Evolutionary conservation across 2,888 invertebrate genomes (phyloP), one percentile per base, ranked within the genome.

Genomic region (Syritta pipiens): DNA sequence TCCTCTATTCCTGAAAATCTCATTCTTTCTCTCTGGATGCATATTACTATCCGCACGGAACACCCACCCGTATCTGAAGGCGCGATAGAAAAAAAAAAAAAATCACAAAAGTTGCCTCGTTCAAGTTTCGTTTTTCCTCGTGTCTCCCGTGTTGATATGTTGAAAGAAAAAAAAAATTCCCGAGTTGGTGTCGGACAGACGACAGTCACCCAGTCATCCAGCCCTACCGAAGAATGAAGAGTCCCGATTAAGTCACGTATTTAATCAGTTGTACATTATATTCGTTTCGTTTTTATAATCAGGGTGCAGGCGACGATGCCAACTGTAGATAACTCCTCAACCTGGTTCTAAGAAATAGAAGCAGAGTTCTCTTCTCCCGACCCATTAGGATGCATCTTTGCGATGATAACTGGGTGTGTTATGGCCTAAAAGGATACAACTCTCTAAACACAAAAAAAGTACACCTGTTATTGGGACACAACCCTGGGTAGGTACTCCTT

Each of bases 231-330:
- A 53, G 71, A 67, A 60, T 67, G 76, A 62, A 69, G 60, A 71
- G 75, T 79, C 75, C 68, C 82, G 81, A 87, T 87, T 87, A 86
- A 86, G 86, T 87, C 86, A 87, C 86, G 86, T 87, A 86, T 87
- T 87, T 87, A 87, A 87, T 87, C 86, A 86, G 85, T 84, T 83
- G 84, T 85, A 84, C 85, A 85, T 85, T 84, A 84, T 83, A 79
- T 81, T 81, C 81, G 74, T 82, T 81, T 81, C 81, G 74, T 82
- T 83, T 82, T 83, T 79, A 74, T 74, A 79, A 79, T 74, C 79
- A 72, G 67, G 67, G 67, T 79, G 79, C 79, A 46, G 30, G 46
- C 51, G 76, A 71, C 14, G n/a, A n/a, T 79, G 77, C 67, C 77
- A 79, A 67, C 67, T 62, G 63, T 60, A 67, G 35, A 55, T 71